Evolutionary conservation across 2,888 invertebrate species (phyloP), one percentile per base, ranked within the genome.

Genomic region (Hyalella azteca): DNA sequence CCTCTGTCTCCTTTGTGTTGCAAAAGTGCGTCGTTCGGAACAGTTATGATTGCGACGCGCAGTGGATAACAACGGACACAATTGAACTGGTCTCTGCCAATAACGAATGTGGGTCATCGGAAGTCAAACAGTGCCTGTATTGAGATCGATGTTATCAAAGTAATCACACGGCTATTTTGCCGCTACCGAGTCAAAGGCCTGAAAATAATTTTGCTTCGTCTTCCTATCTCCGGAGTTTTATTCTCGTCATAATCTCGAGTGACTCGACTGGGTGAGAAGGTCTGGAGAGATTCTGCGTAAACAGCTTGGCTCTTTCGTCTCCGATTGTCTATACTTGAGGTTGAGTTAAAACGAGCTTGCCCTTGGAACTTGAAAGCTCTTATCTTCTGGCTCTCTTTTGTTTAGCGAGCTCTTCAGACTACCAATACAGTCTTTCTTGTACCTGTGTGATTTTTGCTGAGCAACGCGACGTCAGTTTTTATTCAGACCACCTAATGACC

Each of bases 41-140:
- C 54, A 54, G 54, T 54, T 54, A 54, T 54, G 54, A 54, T 54
- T 54, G 54, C 54, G 54, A 54, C 54, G 22, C 54, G 54, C 54
- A 26, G 26, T 54, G 54, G 54, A 54, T 26, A 29, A 54, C 29
- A 54, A 29, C 54, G 54, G 54, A 54, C 26, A 26, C 54, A 54
- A 54, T 54, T 54, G 54, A 54, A 54, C 54, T 54, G 54, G 54
- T 54, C 54, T 22, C 54, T 54, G 26, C 54, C 54, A 54, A 54
- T 29, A 26, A 54, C 66, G 66, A 66, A 66, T 66, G 66, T 66
- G 66, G 66, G 66, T 66, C 66, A 19, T 66, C 66, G 66, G 66
- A 66, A 36, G 36, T 66, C 36, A 66, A 54, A 29, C 29, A 54
- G 54, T 29, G 54, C 29, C 22, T 22, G 3, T 54, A 54, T 7